Conservation (phyloP, 1,140 invertebrate genomes). For the Probaryconus sp. region DNA sequence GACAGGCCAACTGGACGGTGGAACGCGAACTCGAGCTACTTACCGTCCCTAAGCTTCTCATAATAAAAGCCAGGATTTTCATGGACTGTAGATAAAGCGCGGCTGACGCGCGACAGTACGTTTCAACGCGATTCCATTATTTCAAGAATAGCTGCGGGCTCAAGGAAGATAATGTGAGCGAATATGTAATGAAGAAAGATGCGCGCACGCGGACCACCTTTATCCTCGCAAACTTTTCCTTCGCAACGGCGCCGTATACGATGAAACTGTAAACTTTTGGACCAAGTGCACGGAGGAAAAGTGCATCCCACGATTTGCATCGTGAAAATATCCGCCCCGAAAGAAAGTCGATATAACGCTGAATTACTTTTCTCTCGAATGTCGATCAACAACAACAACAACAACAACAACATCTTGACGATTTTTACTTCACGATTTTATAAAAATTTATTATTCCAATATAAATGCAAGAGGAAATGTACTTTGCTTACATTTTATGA, state of each 20-base stretch:
- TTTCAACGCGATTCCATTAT: slow-evolving; percentile 47
- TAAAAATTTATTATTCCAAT: too few relatives aligned
- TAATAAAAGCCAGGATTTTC: slow-evolving; percentile 44
- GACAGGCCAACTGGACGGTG: slow-evolving; percentile 25
- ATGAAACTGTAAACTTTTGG: slow-evolving; percentile 32
- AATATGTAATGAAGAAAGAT: slow-evolving; percentile 30
- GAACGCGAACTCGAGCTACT: slow-evolving; percentile 22
- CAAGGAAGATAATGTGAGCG: slow-evolving; percentile 18
- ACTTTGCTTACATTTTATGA: too few relatives aligned
- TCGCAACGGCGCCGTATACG: background rate
- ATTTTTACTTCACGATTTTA: too few relatives aligned
- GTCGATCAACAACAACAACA: too few relatives aligned
- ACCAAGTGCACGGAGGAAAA: background rate
- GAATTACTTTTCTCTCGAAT: too few relatives aligned
- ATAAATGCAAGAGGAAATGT: too few relatives aligned
- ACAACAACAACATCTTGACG: too few relatives aligned
- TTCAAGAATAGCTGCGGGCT: slow-evolving; percentile 35
- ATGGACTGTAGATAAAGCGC: slow-evolving; percentile 30
- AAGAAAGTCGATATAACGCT: too few relatives aligned
- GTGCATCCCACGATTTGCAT: too few relatives aligned
- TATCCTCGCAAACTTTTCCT: slow-evolving; percentile 42
- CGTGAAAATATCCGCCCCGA: too few relatives aligned
- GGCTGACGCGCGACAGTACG: slow-evolving; percentile 29
- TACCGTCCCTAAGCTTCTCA: slow-evolving; percentile 26
- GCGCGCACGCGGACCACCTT: background rate